These are phyloP conservation scores for Dromas ardeola DNA, from an alignment of 2,113 vertebrate species.

Conservation along the genomic window DNA sequence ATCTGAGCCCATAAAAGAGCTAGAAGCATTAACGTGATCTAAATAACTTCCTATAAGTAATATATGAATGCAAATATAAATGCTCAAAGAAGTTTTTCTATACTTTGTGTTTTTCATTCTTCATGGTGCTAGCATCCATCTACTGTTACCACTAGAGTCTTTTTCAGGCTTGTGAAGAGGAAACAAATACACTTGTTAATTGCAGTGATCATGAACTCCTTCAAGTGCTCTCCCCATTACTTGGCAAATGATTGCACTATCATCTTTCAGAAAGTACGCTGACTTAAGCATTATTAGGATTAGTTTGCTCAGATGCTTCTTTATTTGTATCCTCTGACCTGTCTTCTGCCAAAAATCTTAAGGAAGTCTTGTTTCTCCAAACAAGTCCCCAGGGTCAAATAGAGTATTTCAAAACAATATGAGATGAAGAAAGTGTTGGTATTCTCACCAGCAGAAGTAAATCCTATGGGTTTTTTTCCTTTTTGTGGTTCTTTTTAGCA, in stretches of 20 bases:
- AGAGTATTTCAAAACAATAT: neutral
- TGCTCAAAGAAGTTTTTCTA: neutral
- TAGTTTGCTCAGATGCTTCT: neutral
- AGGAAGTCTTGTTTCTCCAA: neutral
- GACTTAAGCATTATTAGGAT: neutral
- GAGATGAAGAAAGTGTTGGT: neutral
- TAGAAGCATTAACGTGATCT: neutral
- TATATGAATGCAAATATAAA: neutral
- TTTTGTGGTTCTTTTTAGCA: neutral
- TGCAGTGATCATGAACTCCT: neutral
- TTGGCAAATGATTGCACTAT: neutral
- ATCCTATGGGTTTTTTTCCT: rapidly evolving
- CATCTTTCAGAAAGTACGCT: neutral
- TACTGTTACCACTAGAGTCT: neutral
- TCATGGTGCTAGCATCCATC: neutral
- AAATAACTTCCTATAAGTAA: neutral
- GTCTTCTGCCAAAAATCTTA: neutral
- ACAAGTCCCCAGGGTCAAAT: neutral
- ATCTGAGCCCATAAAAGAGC: neutral
- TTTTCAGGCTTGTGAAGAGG: neutral
- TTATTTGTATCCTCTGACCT: neutral
- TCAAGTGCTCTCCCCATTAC: neutral
- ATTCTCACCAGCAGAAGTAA: neutral
- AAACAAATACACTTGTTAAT: neutral
- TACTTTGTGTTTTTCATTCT: neutral